phyloP scores from a whole-genome alignment of 1,140 invertebrate species.

The Rhynchophorus ferrugineus region DNA sequence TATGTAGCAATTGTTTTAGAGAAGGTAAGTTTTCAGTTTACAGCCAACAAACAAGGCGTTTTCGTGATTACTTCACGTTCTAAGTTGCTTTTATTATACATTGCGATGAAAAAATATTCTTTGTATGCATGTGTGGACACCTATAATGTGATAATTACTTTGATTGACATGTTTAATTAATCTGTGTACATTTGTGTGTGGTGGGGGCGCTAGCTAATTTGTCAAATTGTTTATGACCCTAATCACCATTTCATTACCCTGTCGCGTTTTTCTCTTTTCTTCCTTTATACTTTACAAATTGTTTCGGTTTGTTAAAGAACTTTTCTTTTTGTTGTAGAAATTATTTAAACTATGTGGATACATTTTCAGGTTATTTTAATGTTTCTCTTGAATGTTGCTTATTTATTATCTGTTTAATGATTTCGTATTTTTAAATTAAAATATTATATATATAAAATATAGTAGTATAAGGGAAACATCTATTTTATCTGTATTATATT shows the following conservation, averaged over 20 bases:
- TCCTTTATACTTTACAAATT: slow-evolving; percentile 10
- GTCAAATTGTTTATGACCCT: slow-evolving; percentile 25
- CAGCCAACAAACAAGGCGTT: not conserved
- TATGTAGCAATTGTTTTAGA: slow-evolving; percentile 15
- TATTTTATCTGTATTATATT: no score
- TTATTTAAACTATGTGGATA: no score
- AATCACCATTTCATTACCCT: slow-evolving; percentile 19
- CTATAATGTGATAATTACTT: slow-evolving; percentile 20
- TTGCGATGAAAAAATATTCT: not conserved
- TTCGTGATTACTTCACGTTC: not conserved
- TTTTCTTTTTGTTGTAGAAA: no score
- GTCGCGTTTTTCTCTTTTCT: slow-evolving; percentile 15
- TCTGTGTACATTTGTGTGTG: slow-evolving; percentile 25
- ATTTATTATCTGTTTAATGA: no score
- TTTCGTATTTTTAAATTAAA: no score
- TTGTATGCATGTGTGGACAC: slow-evolving; percentile 4
- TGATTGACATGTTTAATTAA: slow-evolving; percentile 32
- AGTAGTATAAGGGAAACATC: no score
- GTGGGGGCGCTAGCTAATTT: slow-evolving; percentile 28
- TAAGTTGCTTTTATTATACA: not conserved
- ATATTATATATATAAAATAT: no score
- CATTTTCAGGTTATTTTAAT: no score
- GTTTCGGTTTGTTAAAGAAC: not conserved
- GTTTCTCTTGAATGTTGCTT: no score
- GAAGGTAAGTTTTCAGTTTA: slow-evolving; percentile 12